Base-by-base conservation (phyloP, 2,797 vertebrate genomes). In the Emydoidea blandingii region DNA sequence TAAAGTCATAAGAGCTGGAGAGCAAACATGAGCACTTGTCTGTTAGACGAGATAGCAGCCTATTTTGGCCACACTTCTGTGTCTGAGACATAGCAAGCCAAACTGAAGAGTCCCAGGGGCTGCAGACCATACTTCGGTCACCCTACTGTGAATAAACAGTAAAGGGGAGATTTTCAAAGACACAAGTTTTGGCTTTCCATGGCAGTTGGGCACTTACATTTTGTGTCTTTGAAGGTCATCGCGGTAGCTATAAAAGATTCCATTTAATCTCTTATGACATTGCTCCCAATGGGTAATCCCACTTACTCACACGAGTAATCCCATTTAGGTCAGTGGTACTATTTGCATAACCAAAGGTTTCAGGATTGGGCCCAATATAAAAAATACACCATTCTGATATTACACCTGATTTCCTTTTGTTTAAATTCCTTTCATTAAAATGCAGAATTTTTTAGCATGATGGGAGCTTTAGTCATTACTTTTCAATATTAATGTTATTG, bases 401-500 rank as follows among this genome's bases (percentile, higher is more conserved):
- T 94, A 34, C 76, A 91, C 82, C 41, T 78, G 72, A 96, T 95
- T 95, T 93, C 82, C 62, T 89, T 4, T 34, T 79, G 18, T 90
- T 95, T 86, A 93, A 84, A 37, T 86, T 65, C 86, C 37, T 79
- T 96, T 95, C 95, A 96, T 92, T 97, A 97, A 92, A 97, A 97
- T 92, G 68, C 72, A 92, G 94, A 82, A 29, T 92, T 93, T 94
- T 92, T 93, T 83, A 90, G 86, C 9, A n/a, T 85, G 31, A 87
- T 87, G 89, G 65, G 62, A 97, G 91, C 3, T 50, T 74, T 78
- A 89, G 87, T 92, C 83, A 94, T 97, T 98, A 93, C 97, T 98
- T 98, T 97, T 97, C 96, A 95, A 94, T 97, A 97, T 88, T 97
- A 97, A 97, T 96, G 87, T 94, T 98, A 97, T 97, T 98, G 89